These are phyloP conservation scores for Cenopis cana DNA, from an alignment of 2,888 invertebrate genomes.

Conservation along the genomic window DNA sequence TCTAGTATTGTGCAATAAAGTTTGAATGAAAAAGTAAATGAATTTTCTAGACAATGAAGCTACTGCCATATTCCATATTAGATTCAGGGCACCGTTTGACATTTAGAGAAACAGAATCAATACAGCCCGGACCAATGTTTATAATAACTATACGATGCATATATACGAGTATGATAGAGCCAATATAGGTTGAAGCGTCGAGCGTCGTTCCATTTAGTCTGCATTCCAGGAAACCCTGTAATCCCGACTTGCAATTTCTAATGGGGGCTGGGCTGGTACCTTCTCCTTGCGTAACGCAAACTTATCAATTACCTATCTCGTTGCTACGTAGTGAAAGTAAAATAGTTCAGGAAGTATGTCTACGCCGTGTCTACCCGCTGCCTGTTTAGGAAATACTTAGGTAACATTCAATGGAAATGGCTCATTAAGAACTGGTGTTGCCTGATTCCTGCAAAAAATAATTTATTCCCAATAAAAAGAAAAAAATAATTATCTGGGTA, in stretches of 20 bases:
- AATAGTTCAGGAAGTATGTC: constrained; percentile 4
- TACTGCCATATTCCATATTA: neutral
- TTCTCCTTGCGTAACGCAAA: constrained; percentile 1
- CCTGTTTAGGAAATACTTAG: neutral
- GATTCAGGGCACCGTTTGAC: constrained; percentile 5
- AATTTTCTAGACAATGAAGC: neutral
- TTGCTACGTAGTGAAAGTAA: constrained; percentile 10
- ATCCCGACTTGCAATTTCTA: constrained; percentile 22
- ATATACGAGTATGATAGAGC: neutral
- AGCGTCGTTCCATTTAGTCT: neutral
- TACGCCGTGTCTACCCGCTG: constrained; percentile 3
- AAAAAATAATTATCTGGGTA: no score
- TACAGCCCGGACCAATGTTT: neutral
- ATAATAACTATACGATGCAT: neutral
- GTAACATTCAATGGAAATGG: no score
- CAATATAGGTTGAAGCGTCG: constrained; percentile 7
- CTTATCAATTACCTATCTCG: neutral
- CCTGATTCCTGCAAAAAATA: no score
- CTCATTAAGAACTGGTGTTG: no score
- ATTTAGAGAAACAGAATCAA: constrained; percentile 28
- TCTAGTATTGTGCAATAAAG: no score
- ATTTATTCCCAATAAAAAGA: no score
- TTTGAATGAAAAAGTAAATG: no score
- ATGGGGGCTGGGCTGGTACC: neutral
- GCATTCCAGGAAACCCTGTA: no score